Evolutionary conservation across 2,113 vertebrate species (phyloP).

Genomic region (Accipiter cooperii): DNA sequence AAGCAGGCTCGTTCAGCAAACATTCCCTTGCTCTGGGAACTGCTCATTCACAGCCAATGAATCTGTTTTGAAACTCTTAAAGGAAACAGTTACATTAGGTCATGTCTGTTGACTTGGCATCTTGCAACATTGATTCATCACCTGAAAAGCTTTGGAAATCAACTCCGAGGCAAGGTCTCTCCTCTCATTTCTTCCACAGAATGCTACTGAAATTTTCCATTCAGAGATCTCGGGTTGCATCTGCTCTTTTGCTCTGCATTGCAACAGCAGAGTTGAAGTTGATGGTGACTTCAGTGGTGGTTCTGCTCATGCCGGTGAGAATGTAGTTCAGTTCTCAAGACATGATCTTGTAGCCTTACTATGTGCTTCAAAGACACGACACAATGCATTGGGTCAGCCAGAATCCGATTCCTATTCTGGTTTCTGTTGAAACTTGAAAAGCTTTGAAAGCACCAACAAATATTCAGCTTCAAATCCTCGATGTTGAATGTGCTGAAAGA

Average conservation of each 20-base stretch:
- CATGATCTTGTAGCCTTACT: not conserved
- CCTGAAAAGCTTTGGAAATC: not conserved
- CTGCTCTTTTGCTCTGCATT: not conserved
- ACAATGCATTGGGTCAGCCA: not conserved
- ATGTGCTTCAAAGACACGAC: not conserved
- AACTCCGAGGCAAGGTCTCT: not conserved
- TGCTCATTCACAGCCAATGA: not conserved
- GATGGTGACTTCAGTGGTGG: not conserved
- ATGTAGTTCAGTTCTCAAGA: not conserved
- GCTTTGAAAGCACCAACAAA: not conserved
- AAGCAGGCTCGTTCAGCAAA: not conserved
- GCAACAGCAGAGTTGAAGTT: not conserved
- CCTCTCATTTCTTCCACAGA: not conserved
- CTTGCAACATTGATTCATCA: not conserved
- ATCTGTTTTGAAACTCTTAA: conserved; percentile 9
- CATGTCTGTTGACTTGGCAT: not conserved
- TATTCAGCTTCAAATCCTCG: not conserved
- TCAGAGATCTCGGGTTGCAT: not conserved
- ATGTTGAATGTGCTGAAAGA: not conserved
- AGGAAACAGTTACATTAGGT: conserved; percentile 3
- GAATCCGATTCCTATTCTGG: not conserved
- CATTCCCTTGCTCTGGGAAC: not conserved
- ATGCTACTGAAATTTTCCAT: not conserved
- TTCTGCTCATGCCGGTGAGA: not conserved
- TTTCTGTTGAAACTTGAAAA: not conserved